Conservation (phyloP, 2,888 invertebrate genomes). For the Drosophila prostipennis region DNA sequence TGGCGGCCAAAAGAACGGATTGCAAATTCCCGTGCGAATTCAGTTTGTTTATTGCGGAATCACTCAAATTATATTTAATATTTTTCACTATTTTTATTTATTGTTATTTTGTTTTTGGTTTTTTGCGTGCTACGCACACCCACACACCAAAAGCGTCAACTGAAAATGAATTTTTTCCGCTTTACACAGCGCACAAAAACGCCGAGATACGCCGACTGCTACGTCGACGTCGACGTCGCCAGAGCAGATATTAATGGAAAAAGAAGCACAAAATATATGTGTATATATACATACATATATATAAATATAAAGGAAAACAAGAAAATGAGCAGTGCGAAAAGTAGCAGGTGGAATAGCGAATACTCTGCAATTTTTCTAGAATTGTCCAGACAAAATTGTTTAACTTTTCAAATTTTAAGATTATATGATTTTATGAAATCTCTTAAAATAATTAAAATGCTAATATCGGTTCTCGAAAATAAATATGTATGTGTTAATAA, state of each 20-base stretch:
- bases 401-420: too few species aligned
- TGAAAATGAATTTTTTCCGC: constrained; percentile 78
- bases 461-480: too few species aligned
- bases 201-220: constrained; percentile 51
- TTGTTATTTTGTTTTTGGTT: constrained; percentile 22
- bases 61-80: constrained; percentile 31
- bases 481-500: too few species aligned
- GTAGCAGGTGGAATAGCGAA: constrained; percentile 29
- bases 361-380: constrained; percentile 45
- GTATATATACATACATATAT: constrained; percentile 25
- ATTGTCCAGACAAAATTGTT: too few species aligned
- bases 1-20: constrained; percentile 59
- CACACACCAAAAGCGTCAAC: constrained; percentile 74
- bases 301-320: constrained; percentile 60
- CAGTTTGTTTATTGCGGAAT: constrained; percentile 60
- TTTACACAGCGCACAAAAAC: constrained; percentile 67
- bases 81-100: constrained; percentile 39
- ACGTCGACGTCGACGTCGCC: constrained; percentile 62
- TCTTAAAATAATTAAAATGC: too few species aligned
- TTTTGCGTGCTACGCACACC: constrained; percentile 59
- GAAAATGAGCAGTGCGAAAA: constrained; percentile 51
- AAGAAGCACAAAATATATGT: constrained; percentile 52
- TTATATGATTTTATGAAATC: too few species aligned
- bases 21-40: constrained; percentile 62
- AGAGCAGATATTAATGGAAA: constrained; percentile 77